These are phyloP conservation scores for Uromys caudimaculatus DNA, from an alignment of 2,797 vertebrate species.

Conservation along the genomic window DNA sequence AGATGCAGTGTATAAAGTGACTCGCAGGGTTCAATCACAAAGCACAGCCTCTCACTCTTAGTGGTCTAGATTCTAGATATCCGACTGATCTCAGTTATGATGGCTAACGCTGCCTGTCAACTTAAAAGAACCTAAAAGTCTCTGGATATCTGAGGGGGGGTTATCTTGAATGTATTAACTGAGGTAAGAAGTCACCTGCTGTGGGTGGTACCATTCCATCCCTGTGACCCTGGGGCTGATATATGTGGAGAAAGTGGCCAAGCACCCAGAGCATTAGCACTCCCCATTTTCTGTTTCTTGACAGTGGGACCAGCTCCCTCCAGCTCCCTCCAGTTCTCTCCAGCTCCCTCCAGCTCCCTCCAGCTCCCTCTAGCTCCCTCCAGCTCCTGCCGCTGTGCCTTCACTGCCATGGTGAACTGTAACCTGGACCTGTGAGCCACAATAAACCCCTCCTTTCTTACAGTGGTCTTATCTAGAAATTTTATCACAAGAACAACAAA, in stretches of 20 bases:
- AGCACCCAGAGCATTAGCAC: neutral
- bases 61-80: neutral
- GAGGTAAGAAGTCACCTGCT: neutral
- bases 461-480: neutral
- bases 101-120: neutral
- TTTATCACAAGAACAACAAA: neutral
- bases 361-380: too few relatives aligned
- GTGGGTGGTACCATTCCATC: neutral
- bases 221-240: neutral
- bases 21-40: neutral
- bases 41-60: neutral
- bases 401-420: neutral
- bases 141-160: fast-evolving
- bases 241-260: neutral
- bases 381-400: too few relatives aligned
- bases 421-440: neutral
- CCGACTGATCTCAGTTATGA: neutral
- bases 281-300: neutral
- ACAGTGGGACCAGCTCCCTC: neutral
- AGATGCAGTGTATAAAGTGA: neutral
- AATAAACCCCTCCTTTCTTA: neutral
- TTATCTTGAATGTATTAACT: neutral
- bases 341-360: too few relatives aligned
- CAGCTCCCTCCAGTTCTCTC: too few relatives aligned
- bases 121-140: neutral